These are phyloP conservation scores for Panorpa germanica DNA, from an alignment of 2,888 invertebrate species.

Conservation along the genomic window DNA sequence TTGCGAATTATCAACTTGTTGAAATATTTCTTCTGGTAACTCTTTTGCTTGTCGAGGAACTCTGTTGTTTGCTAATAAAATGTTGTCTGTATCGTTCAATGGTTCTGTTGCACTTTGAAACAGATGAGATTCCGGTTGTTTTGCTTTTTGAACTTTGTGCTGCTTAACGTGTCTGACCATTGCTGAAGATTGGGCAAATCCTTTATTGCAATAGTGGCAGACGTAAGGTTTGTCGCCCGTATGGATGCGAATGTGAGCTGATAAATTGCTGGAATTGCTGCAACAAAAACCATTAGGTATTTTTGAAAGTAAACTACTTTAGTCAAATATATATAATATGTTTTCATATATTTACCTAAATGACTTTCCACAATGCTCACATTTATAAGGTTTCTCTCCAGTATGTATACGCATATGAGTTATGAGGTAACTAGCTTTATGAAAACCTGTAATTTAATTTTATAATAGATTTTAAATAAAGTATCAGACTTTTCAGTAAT, in stretches of 20 bases:
- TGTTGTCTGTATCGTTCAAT: no score
- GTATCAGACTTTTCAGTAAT: background rate
- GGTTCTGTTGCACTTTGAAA: no score
- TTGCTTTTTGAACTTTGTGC: no score
- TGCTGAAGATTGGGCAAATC: conserved; percentile 8
- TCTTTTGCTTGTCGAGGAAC: no score
- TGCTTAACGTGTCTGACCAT: no score
- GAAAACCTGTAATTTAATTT: conserved; percentile 7
- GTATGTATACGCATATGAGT: conserved; percentile 10
- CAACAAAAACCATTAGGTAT: background rate
- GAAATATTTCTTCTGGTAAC: no score
- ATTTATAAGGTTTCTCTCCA: conserved; percentile 9
- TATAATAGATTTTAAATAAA: background rate
- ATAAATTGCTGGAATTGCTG: conserved; percentile 9
- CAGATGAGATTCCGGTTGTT: no score
- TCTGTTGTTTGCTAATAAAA: no score
- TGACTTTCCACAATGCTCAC: conserved; percentile 10
- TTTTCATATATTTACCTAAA: conserved; percentile 8
- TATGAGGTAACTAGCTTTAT: conserved; percentile 9
- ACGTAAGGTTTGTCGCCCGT: conserved; percentile 8
- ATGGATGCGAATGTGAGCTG: conserved; percentile 9
- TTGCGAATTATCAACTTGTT: no score
- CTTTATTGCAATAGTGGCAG: conserved; percentile 7
- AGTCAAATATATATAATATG: background rate
- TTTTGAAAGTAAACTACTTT: background rate